Conservation (phyloP, 2,797 vertebrate species). For the Neopelma chrysocephalum region DNA sequence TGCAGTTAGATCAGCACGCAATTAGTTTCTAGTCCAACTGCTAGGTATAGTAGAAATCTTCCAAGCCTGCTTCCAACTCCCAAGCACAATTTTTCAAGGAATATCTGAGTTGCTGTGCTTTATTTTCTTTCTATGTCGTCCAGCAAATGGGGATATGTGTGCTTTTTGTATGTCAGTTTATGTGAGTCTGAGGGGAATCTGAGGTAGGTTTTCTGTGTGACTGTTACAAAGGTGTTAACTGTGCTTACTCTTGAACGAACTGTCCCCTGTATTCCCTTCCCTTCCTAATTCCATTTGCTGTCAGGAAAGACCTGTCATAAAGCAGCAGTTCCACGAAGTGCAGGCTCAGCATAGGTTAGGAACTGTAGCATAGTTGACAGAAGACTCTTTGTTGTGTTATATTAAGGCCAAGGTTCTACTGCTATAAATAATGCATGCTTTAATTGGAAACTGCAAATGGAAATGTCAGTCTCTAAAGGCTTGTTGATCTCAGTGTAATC, state of each 20-base stretch:
- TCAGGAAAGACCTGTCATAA: not conserved
- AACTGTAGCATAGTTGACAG: not conserved
- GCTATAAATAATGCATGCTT: constrained; percentile 48
- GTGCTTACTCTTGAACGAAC: not conserved
- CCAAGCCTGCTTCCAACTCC: not conserved
- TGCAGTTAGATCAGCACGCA: not conserved
- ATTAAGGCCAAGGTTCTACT: not conserved
- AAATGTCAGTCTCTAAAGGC: not conserved
- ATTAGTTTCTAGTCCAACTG: not conserved
- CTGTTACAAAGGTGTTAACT: not conserved
- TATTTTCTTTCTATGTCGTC: not conserved
- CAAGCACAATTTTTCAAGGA: not conserved
- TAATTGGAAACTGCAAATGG: constrained; percentile 23
- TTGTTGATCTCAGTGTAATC: not conserved
- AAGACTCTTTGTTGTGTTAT: not conserved
- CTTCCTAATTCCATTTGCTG: not conserved
- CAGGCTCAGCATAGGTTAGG: not conserved
- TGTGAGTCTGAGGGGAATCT: not conserved
- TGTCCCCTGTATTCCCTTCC: not conserved
- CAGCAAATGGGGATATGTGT: not conserved
- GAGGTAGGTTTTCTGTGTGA: not conserved
- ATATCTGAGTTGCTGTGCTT: not conserved
- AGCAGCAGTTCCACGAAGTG: not conserved
- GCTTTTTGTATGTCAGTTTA: not conserved
- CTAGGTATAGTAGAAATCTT: not conserved